Evolutionary conservation across 2,888 invertebrate genomes (phyloP).

Genomic region (Hyppa rectilinea): DNA sequence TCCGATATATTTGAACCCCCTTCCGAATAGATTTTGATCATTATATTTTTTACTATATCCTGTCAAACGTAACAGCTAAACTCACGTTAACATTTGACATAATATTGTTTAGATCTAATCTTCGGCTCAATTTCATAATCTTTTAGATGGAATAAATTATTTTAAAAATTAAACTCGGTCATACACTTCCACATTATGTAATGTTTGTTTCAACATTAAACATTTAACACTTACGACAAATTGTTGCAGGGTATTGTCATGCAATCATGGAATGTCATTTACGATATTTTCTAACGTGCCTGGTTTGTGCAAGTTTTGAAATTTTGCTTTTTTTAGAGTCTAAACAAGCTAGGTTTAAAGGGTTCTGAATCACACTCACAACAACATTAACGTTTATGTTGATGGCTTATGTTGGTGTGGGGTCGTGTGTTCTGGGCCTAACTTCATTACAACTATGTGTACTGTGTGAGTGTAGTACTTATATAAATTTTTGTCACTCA

Average conservation of each 20-base stretch:
- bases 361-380: constrained; percentile 12
- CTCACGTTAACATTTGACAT: constrained; percentile 48
- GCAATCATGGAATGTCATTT: constrained; percentile 70
- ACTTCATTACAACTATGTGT: constrained; percentile 57
- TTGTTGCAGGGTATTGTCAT: constrained; percentile 79
- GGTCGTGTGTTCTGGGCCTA: constrained; percentile 51
- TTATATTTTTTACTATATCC: constrained; percentile 41
- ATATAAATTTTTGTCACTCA: constrained; percentile 66
- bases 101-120: constrained; percentile 62
- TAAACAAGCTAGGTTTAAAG: constrained; percentile 43
- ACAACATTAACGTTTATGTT: constrained; percentile 43
- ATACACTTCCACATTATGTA: constrained; percentile 49
- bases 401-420: constrained; percentile 48
- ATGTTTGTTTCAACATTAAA: constrained; percentile 49
- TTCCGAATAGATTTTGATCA: constrained; percentile 10
- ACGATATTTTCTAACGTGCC: constrained; percentile 52
- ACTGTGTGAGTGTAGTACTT: constrained; percentile 65
- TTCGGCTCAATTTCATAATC: constrained; percentile 67
- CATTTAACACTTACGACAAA: constrained; percentile 63
- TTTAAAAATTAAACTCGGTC: constrained; percentile 33
- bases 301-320: constrained; percentile 55
- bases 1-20: no score
- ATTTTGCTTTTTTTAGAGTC: constrained; percentile 47
- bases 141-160: constrained; percentile 53
- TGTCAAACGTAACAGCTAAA: constrained; percentile 13